These are phyloP conservation scores for Callipepla squamata DNA, from an alignment of 2,113 vertebrate genomes.

Conservation along the genomic window DNA sequence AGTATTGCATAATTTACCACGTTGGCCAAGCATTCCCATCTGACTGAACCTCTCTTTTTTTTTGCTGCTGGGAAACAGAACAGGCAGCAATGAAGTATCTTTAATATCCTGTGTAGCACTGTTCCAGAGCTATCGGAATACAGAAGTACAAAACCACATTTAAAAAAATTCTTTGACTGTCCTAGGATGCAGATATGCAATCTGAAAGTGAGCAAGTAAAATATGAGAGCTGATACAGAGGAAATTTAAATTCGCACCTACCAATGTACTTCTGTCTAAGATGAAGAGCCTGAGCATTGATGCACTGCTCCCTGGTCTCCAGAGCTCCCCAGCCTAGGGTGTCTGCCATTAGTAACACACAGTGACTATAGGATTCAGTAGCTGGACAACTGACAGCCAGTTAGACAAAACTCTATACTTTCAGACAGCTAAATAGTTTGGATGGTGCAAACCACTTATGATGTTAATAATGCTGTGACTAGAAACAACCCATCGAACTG, in stretches of 20 bases:
- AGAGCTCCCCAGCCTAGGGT: not conserved
- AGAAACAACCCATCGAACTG: not conserved
- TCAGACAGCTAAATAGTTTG: not conserved
- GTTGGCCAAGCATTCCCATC: not conserved
- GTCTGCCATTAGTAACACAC: not conserved
- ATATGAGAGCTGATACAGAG: not conserved
- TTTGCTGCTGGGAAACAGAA: constrained; percentile 1
- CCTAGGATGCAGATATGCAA: not conserved
- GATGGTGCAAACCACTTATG: not conserved
- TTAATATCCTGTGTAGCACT: not conserved
- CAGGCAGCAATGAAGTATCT: not conserved
- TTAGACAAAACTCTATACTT: not conserved
- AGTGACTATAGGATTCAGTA: not conserved
- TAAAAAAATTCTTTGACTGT: not conserved
- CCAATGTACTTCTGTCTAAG: not conserved
- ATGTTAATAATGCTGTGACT: not conserved
- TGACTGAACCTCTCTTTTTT: constrained; percentile 4
- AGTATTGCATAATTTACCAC: not conserved
- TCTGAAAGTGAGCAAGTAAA: constrained; percentile 11
- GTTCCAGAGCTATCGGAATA: not conserved
- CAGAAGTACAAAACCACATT: not conserved
- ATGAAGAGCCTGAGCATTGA: not conserved
- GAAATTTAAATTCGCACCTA: not conserved
- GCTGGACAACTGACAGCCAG: not conserved
- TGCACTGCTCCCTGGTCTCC: not conserved